Percentiles rank a stretch among this genome's conserved stretches.
phyloP scores from a whole-genome alignment of 2,797 vertebrate species.

The Danio tinwini region DNA sequence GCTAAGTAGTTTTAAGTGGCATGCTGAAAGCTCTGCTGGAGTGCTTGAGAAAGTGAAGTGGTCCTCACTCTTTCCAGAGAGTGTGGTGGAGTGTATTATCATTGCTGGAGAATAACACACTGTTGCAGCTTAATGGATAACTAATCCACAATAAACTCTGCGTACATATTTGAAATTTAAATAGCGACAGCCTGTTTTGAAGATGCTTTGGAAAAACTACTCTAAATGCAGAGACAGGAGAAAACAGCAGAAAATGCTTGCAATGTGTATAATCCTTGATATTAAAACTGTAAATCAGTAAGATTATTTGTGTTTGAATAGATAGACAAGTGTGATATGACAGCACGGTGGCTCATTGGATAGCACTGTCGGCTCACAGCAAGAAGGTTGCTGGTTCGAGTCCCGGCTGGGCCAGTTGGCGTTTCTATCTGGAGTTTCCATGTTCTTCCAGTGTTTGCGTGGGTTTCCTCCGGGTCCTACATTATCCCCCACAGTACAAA shows the following conservation, averaged over 20 bases:
- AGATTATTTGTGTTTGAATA: background rate
- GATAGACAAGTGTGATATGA: no score
- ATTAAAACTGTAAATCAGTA: background rate
- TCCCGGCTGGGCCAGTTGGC: no score
- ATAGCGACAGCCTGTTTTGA: background rate
- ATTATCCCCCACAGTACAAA: no score
- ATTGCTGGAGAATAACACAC: background rate
- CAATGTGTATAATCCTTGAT: background rate
- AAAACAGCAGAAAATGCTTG: background rate
- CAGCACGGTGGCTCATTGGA: no score
- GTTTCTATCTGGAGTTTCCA: no score
- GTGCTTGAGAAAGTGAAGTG: conserved; percentile 41
- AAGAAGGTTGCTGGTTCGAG: no score
- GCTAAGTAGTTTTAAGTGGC: conserved; percentile 51
- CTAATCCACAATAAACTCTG: conserved; percentile 3
- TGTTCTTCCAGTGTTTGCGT: no score
- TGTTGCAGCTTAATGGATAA: background rate
- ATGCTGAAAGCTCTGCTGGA: conserved; percentile 32
- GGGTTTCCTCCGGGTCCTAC: no score
- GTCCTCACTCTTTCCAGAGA: conserved; percentile 21
- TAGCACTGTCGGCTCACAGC: no score
- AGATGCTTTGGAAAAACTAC: background rate
- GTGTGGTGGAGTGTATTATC: conserved; percentile 21
- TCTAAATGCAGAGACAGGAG: background rate
- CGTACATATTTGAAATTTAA: conserved; percentile 12